Base-by-base conservation (phyloP, 2,797 vertebrate species). In the Acanthiza pusilla region DNA sequence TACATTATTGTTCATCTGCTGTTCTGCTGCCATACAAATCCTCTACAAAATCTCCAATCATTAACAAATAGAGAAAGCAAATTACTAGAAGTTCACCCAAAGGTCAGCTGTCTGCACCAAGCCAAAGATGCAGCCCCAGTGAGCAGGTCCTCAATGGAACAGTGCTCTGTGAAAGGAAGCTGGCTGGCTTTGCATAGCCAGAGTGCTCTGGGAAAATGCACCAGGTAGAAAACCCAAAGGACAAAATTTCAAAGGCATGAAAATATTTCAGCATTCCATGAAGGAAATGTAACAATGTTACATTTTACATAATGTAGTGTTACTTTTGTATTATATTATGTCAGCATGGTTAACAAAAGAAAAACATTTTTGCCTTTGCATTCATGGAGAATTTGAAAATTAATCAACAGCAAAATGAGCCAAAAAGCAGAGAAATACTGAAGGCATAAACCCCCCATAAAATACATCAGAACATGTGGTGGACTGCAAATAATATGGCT, bases 41-140 rank as follows among this genome's bases (percentile, higher is more conserved):
- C 53, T 60, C 78, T 34, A 80, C 4, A 4, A 92, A 94, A 65
- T 83, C 80, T 94, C 83, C 68, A 89, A 74, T 72, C 26, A 68
- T 63, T 80, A 94, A 92, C 43, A 62, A 91, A 76, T 17, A 91
- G 68, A 82, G 93, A 94, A 92, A 93, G 79, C 30, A 94, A 92
- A 83, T 66, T 58, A 60, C 68, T 66, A 17, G 47, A 57, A 91
- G 74, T 83, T 92, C 61, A 73, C 58, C 67, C 29, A 89, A 87
- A 91, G 92, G 84, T 66, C 88, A 94, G 61, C 38, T 94, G 43
- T 51, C 68, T 93, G 70, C 63, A 74, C 45, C 42, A 63, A 75
- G 68, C 18, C 62, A 70, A 60, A 92, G 71, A 48, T 6, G 18
- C 60, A 78, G 38, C 40, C n/a, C 54, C 68, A 57, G 47, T 14